Evolutionary conservation across 2,797 vertebrate genomes (phyloP), one percentile per base, ranked within the genome.

Genomic region (Bucorvus abyssinicus): DNA sequence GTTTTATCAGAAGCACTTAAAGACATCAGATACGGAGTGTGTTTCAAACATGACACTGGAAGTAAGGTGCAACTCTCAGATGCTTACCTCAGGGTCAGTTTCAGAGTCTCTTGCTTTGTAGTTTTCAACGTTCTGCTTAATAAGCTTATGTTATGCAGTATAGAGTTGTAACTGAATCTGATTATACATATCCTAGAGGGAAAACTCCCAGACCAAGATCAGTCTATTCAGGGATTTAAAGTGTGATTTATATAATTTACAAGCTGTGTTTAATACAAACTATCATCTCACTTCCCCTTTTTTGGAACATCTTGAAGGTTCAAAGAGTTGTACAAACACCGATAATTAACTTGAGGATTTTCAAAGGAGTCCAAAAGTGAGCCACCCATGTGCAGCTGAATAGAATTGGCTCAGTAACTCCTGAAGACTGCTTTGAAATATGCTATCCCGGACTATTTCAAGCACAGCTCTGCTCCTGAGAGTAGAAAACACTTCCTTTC

Each of bases 331-430:
- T 82, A 38, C 67, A 81, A 91, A 84, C 30, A 45, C 74, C 59
- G 82, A 86, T 94, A 95, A 95, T 94, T 96, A 96, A 90, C 36
- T 76, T 64, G 60, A 32, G 42, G 57, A 81, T 84, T 94, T 96
- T 93, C 91, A 95, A 84, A 96, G 87, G 69, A 59, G 40, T 45
- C 79, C 55, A 59, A 67, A 89, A 86, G 27, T 27, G 52, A 79
- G 12, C 4, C 30, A 52, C 53, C 30, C 52, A 69, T 90, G 47
- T 59, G 79, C 40, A 27, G 26, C 10, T 84, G 44, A 84, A 65
- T 49, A 69, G 36, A 18, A 69, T 53, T 73, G 36, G 19, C 15
- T 78, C 44, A 8, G 42, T 57, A 75, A 59, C 20, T 88, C 34
- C 38, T 59, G 29, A 53, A 84, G 57, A 53, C 5, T 1, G 2